Evolutionary conservation across 2,888 invertebrate genomes (phyloP), one percentile per base, ranked within the genome.

Genomic region (Physocephala rufipes): DNA sequence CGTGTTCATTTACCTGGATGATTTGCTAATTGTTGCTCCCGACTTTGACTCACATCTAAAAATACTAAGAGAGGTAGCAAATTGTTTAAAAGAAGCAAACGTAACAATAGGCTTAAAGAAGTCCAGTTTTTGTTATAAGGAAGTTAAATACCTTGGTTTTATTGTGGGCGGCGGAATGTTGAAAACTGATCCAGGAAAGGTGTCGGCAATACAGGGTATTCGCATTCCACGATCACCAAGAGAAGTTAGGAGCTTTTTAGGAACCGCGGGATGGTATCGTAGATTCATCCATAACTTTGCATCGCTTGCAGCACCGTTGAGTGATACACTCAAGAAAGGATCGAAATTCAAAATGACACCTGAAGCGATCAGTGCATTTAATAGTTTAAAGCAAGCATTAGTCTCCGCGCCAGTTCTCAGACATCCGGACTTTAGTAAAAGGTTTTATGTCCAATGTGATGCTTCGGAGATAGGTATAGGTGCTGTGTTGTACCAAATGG

Each of bases 361-460:
- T n/a, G 47, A 45, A 49, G 64, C 64, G 19, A 15, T 24, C 21
- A 28, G 15, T 3, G 47, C 64, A 13, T 64, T 64, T 21, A 9
- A 49, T 2, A 9, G 13, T 2, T 21, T 47, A n/a, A 49, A 47
- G 30, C 19, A 9, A 1, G 30, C n/a, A 0, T 51, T 62, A 16
- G 19, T 36, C 0, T 7, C 36, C 12, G 62, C 62, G 0, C 62
- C 62, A 0, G 62, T 62, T 2, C 24, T 62, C 2, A 62, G 43
- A 36, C 62, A 61, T 19, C 59, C 59, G 0, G 59, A 61, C 19
- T 61, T 61, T 15, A 4, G 3, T 7, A 30, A 7, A 65, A 71
- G 64, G 12, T 76, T 74, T 51, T 62, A 24, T n/a, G 66, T 73
- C 43, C 70, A 73, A 24, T 76, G 74, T 51, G 76, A 76, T 64